These are phyloP conservation scores for Mormyrops attenuatus DNA, from an alignment of 2,797 vertebrate genomes.

Conservation along the genomic window DNA sequence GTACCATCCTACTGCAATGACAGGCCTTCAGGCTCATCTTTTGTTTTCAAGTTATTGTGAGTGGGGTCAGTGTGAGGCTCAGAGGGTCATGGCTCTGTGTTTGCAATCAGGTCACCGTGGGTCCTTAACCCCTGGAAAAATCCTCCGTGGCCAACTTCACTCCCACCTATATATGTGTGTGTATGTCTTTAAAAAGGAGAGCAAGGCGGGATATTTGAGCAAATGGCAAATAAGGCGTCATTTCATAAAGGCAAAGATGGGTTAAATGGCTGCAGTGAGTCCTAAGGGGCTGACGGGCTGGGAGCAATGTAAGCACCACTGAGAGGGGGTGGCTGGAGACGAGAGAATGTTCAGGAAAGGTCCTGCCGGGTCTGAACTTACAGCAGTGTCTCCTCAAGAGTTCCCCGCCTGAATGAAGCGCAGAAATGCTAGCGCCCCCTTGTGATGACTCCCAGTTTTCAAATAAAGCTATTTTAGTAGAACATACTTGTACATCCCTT, in stretches of 20 bases:
- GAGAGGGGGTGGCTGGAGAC: neutral
- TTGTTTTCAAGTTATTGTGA: neutral
- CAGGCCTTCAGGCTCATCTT: neutral
- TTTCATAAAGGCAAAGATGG: neutral
- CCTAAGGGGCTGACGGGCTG: neutral
- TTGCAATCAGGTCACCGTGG: neutral
- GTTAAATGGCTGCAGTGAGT: neutral
- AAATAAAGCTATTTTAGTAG: neutral
- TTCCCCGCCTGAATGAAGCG: neutral
- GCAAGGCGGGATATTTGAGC: neutral
- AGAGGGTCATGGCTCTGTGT: neutral
- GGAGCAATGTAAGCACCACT: neutral
- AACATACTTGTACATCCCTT: neutral
- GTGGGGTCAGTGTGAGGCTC: neutral
- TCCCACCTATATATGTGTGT: neutral
- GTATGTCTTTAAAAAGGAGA: neutral
- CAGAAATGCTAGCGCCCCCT: neutral
- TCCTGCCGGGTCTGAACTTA: neutral
- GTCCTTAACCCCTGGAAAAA: neutral
- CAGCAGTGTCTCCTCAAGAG: neutral
- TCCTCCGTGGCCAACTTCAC: neutral
- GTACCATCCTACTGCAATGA: neutral
- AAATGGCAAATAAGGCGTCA: neutral
- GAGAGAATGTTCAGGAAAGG: neutral
- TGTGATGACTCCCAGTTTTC: neutral